Evolutionary conservation across 2,888 invertebrate species (phyloP), one percentile per base, ranked within the genome.

Genomic region (Pimpla rufipes): DNA sequence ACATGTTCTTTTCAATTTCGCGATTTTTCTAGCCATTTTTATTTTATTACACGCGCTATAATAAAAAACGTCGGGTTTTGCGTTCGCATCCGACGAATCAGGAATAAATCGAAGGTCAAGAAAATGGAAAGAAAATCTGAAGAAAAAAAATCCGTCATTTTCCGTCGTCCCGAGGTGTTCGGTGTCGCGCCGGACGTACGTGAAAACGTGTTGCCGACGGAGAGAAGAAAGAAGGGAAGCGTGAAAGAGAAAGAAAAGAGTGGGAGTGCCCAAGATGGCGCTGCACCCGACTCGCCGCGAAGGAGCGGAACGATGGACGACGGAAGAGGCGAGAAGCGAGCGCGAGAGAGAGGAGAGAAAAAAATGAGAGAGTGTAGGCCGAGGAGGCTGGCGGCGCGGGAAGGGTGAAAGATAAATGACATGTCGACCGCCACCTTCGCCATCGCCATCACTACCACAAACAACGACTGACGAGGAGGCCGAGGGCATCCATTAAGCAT

Each of bases 211-310:
- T 76, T 71, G 64, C 67, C 83, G 81, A 75, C 70, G 74, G 80
- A 47, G 71, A 47, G 64, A 75, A 81, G 82, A 71, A 70, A 84
- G 74, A 74, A 47, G 50, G 67, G 78, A 29, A 68, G 82, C 78
- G 78, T 45, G 59, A 78, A 67, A 52, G 75, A 45, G 76, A 45
- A 67, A 55, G 79, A 67, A 76, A 62, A 85, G 88, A 88, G 90
- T 90, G 91, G 91, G 92, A 92, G 93, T 92, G 90, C 89, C 91
- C 92, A 93, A 93, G 92, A 93, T 93, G 93, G 93, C 92, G 93
- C 88, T 90, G 91, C 88, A 79, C 84, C 88, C 77, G 87, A 89
- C 89, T 18, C 35, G n/a, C n/a, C 45, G 64, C 16, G 70, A 42
- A 66, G 68, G 55, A 57, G 71, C 29, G 16, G 87, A 87, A 88